Evolutionary conservation across 2,113 vertebrate species (phyloP).

Genomic region (Phalacrocorax brasilianus): DNA sequence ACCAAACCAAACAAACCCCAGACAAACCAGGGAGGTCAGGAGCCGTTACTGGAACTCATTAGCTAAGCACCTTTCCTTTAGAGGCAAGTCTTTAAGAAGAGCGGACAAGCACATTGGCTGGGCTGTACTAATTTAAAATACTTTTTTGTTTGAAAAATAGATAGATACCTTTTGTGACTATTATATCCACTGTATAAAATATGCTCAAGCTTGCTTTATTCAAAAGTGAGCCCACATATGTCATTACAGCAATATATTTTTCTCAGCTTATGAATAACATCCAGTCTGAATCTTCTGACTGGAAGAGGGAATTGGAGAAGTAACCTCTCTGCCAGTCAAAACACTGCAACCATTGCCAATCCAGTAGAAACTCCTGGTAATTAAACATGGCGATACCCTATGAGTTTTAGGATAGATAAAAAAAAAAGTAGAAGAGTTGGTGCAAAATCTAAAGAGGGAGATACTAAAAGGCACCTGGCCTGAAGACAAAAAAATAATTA

Average conservation of each 20-base stretch:
- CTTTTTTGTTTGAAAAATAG: background rate
- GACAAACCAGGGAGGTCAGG: background rate
- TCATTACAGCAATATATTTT: background rate
- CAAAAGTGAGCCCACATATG: background rate
- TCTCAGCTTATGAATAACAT: background rate
- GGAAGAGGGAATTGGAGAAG: background rate
- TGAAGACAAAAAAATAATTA: background rate
- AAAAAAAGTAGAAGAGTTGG: background rate
- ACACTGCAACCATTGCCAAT: background rate
- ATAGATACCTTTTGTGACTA: background rate
- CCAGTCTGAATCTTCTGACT: background rate
- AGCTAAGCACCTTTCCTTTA: background rate
- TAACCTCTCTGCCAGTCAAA: background rate
- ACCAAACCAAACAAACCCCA: rapidly evolving
- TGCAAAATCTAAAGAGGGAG: background rate
- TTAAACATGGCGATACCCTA: background rate
- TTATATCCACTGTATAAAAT: background rate
- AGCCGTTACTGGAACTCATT: background rate
- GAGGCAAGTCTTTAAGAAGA: background rate
- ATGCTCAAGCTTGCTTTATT: background rate
- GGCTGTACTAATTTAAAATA: background rate
- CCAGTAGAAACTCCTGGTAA: background rate
- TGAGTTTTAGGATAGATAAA: background rate
- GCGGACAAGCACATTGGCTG: background rate
- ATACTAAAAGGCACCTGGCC: background rate